phyloP scores from a whole-genome alignment of 2,113 vertebrate species.

The Odontophorus gujanensis region DNA sequence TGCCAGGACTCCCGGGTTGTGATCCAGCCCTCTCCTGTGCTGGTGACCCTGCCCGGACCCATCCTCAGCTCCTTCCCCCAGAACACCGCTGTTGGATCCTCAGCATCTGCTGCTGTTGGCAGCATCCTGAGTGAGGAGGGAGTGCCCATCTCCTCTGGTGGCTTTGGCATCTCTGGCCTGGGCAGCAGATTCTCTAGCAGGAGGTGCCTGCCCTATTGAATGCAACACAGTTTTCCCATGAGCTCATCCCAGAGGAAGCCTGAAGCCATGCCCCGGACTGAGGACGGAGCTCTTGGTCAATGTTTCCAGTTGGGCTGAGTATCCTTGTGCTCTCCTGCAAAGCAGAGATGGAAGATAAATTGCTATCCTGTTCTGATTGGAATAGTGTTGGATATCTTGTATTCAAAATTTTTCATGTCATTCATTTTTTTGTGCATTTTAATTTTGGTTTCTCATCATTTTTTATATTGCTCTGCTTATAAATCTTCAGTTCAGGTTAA shows the following conservation, averaged over 20 bases:
- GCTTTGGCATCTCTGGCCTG: neutral
- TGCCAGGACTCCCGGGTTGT: neutral
- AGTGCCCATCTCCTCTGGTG: neutral
- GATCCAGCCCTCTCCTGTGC: neutral
- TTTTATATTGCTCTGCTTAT: neutral
- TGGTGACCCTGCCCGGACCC: slow-evolving; percentile 10
- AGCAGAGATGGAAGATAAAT: neutral
- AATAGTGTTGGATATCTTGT: no score
- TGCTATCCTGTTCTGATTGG: neutral
- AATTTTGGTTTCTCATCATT: fast-evolving
- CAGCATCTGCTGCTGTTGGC: slow-evolving; percentile 50
- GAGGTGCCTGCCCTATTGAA: neutral
- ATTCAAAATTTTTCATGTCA: neutral
- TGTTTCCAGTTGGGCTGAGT: neutral
- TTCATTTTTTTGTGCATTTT: neutral
- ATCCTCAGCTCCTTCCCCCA: slow-evolving; percentile 52
- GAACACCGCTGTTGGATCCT: slow-evolving; percentile 11
- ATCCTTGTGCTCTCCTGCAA: neutral
- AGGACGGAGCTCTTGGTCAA: neutral
- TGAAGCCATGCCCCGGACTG: neutral
- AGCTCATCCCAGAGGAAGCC: neutral
- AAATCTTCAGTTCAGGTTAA: fast-evolving
- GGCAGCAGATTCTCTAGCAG: neutral
- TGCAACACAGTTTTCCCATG: neutral
- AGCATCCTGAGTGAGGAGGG: neutral